Evolutionary conservation across 2,113 vertebrate genomes (phyloP).

Genomic region (Cichladusa arquata): DNA sequence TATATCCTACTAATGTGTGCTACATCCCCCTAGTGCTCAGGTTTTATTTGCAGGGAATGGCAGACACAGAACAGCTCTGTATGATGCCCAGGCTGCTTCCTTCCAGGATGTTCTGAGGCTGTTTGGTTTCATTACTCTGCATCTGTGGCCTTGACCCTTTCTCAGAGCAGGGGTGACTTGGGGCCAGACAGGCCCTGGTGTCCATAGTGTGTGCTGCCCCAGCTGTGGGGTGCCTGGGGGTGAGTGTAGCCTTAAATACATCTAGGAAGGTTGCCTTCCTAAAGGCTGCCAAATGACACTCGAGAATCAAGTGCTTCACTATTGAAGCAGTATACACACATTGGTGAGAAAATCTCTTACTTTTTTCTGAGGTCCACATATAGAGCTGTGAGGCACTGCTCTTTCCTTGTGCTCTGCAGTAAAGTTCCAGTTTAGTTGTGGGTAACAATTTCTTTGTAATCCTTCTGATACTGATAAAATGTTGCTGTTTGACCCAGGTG

Average conservation of each 20-base stretch:
- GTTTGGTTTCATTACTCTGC: background rate
- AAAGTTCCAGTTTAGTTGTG: background rate
- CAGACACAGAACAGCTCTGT: background rate
- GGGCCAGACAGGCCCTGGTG: background rate
- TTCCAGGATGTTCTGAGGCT: background rate
- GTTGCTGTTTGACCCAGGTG: background rate
- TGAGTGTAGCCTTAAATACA: background rate
- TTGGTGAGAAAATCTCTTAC: background rate
- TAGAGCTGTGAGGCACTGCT: background rate
- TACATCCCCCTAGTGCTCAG: background rate
- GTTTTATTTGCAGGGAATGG: background rate
- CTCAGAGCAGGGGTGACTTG: background rate
- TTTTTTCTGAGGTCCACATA: background rate
- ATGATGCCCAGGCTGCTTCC: background rate
- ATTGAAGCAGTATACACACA: background rate
- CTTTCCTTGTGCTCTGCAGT: background rate
- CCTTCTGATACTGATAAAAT: background rate
- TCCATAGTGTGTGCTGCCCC: rapidly evolving
- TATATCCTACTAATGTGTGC: background rate
- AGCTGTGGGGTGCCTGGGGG: background rate
- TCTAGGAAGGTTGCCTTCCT: background rate
- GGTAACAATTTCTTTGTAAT: background rate
- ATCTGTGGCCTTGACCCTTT: background rate
- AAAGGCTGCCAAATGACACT: background rate
- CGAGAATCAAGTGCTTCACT: background rate